phyloP scores from a whole-genome alignment of 2,888 invertebrate species.

The Quadroppia sp. region DNA sequence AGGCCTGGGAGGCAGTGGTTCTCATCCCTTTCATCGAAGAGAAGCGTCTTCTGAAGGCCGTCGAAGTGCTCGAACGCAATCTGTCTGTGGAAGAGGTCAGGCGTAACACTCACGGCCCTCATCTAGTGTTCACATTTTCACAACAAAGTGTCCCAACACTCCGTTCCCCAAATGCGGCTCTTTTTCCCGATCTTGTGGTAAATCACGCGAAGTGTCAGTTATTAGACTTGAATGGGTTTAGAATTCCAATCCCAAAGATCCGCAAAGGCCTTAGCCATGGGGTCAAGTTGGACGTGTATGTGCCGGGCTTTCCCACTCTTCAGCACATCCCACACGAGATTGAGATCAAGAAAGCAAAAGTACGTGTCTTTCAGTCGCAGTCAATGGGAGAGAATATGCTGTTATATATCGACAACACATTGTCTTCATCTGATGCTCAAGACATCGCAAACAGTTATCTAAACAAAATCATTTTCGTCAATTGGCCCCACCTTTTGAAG shows the following conservation, averaged over 20 bases:
- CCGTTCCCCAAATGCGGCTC: slow-evolving; percentile 50
- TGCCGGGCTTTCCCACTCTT: slow-evolving; percentile 89
- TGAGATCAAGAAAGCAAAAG: slow-evolving; percentile 45
- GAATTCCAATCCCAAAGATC: slow-evolving; percentile 49
- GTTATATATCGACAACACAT: slow-evolving; percentile 58
- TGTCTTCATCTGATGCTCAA: slow-evolving; percentile 51
- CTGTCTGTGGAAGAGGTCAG: slow-evolving; percentile 66
- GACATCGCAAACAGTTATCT: slow-evolving; percentile 63
- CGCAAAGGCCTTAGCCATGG: slow-evolving; percentile 52
- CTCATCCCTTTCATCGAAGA: slow-evolving; percentile 90
- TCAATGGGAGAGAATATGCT: slow-evolving; percentile 79
- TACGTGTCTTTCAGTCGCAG: slow-evolving; percentile 73
- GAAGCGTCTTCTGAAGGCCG: slow-evolving; percentile 66
- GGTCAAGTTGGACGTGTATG: slow-evolving; percentile 65
- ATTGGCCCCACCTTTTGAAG: slow-evolving; percentile 89
- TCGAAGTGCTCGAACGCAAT: slow-evolving; percentile 64
- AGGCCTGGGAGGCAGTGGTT: slow-evolving; percentile 95
- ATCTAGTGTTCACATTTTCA: slow-evolving; percentile 62
- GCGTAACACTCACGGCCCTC: slow-evolving; percentile 80
- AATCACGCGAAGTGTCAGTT: slow-evolving; percentile 54
- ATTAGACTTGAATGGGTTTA: slow-evolving; percentile 51
- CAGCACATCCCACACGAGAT: slow-evolving; percentile 70
- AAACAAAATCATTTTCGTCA: slow-evolving; percentile 71
- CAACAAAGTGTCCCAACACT: slow-evolving; percentile 42
- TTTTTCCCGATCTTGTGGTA: slow-evolving; percentile 52